Conservation (phyloP, 2,888 invertebrate species). For the Lumbricus terrestris region DNA sequence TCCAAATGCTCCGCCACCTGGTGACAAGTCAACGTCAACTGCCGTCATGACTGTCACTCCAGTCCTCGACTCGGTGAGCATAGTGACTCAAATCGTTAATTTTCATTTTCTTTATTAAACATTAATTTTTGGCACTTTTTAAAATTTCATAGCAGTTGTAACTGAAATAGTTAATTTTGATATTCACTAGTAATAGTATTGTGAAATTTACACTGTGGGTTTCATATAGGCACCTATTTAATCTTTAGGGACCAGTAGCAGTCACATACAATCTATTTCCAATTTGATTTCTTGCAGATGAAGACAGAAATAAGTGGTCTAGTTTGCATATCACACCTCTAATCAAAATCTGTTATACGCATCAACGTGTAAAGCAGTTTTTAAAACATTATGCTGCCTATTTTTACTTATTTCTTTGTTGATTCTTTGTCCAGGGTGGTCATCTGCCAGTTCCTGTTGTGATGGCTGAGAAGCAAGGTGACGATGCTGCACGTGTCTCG, state of each 20-base stretch:
- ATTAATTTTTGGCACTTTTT: neutral
- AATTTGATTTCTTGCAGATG: neutral
- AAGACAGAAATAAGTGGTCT: neutral
- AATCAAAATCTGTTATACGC: neutral
- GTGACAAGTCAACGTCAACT: neutral
- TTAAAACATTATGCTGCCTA: neutral
- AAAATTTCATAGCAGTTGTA: neutral
- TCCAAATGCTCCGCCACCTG: neutral
- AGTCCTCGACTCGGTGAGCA: neutral
- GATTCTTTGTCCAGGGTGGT: constrained; percentile 7
- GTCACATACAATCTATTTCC: neutral
- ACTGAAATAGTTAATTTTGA: neutral
- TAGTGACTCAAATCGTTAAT: neutral
- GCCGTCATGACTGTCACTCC: constrained; percentile 10
- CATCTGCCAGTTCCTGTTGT: constrained; percentile 53
- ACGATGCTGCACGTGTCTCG: constrained; percentile 45
- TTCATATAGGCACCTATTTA: neutral
- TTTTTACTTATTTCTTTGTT: neutral
- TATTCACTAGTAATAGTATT: neutral
- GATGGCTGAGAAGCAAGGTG: constrained; percentile 47
- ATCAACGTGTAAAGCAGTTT: too few relatives aligned
- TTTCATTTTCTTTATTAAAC: neutral
- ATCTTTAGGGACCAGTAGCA: neutral
- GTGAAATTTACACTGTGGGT: neutral
- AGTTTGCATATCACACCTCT: neutral